Evolutionary conservation across 2,797 vertebrate genomes (phyloP), one percentile per base, ranked within the genome.

Genomic region (Manis pentadactyla): DNA sequence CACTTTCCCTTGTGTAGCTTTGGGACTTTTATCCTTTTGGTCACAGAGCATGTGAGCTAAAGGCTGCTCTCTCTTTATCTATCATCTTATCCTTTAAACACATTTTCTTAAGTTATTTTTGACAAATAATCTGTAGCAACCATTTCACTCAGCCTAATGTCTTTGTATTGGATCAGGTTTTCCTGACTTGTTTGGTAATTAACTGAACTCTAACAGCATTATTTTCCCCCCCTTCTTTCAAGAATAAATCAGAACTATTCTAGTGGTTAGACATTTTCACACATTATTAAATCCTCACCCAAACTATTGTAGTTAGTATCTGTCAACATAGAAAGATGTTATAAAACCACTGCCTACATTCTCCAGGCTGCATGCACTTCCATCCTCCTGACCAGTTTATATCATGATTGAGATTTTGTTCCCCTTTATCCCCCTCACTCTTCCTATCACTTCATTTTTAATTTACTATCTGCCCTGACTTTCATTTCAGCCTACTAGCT

Each of bases 401-500:
- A 46, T 46, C 10, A 46, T 46, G 46, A 46, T 46, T 46, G 46
- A 46, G 46, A 46, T 46, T 46, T 46, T 46, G 10, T 12, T 10
- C 10, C 46, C 46, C 46, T 46, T 46, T 46, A 46, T 46, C 12
- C 46, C 46, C 46, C 46, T 46, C 46, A 46, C 46, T 11, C 46
- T 46, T 46, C 46, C 46, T 46, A 46, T 46, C 7, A 85, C 7
- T 55, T 85, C 31, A 89, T 29, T 95, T 78, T 61, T 79, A 39
- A 94, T 81, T 89, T 96, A 94, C 7, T 77, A 25, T 85, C 29
- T 87, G 11, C 7, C 7, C 12, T 87, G 15, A 51, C 39, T 92
- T 95, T 95, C 34, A 74, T 87, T 96, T 90, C 61, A 92, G 9
- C 14, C 13, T 49, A 79, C 2, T 23, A 92, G 8, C 4, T 84